These are phyloP conservation scores for Pocillopora meandrina DNA, from an alignment of 92 coral and sea anemone species.

Conservation along the genomic window DNA sequence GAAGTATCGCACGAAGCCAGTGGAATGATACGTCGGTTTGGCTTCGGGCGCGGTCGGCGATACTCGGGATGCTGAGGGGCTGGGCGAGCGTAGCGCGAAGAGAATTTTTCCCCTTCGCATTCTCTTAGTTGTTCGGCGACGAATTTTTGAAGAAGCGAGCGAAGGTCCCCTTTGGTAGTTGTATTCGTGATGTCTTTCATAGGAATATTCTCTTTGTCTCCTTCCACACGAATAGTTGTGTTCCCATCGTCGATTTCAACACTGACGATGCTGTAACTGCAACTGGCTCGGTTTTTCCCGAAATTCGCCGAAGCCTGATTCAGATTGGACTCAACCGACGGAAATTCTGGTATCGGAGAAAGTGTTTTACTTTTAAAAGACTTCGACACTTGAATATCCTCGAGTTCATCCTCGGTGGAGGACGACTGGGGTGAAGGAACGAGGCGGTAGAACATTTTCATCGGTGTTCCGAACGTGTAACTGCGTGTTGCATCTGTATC, in stretches of 20 bases:
- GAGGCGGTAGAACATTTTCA: conserved; percentile 90
- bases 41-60: conserved; percentile 58
- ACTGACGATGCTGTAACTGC: conserved; percentile 57
- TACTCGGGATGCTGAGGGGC: conserved; percentile 35
- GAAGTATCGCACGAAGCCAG: conserved; percentile 55
- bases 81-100: conserved; percentile 37
- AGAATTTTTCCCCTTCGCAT: conserved; percentile 61
- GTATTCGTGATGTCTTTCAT: neutral
- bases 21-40: conserved; percentile 50
- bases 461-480: conserved; percentile 92
- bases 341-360: conserved; percentile 88
- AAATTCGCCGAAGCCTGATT: conserved; percentile 55
- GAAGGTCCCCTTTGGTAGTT: conserved; percentile 73
- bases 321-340: conserved; percentile 78
- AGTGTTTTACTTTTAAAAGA: conserved; percentile 61
- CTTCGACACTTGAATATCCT: conserved; percentile 66
- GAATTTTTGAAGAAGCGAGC: conserved; percentile 80
- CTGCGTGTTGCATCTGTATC: conserved; percentile 90
- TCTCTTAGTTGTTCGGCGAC: conserved; percentile 93
- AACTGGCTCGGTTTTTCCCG: conserved; percentile 51
- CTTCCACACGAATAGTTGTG: conserved; percentile 38
- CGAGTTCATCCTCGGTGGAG: conserved; percentile 84
- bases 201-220: conserved; percentile 58
- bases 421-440: conserved; percentile 96
- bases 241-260: conserved; percentile 55